phyloP scores from a whole-genome alignment of 2,113 vertebrate genomes.

The Oreotragus oreotragus region DNA sequence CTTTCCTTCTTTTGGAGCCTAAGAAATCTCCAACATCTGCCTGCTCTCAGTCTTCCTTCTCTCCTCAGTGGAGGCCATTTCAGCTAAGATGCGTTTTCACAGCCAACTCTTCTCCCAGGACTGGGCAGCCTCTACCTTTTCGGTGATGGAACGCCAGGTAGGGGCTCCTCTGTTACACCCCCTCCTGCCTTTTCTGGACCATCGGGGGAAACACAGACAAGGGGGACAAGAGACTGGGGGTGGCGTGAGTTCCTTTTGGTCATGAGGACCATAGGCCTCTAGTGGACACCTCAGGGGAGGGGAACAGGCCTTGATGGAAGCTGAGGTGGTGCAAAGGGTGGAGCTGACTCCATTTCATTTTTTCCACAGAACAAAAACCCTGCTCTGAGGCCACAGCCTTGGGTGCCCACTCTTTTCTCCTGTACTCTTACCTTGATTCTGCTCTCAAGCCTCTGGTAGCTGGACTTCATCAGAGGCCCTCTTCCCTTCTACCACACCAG shows the following conservation, averaged over 20 bases:
- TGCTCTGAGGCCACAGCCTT: slow-evolving; percentile 29
- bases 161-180: not conserved
- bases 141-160: slow-evolving; percentile 38
- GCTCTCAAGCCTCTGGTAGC: slow-evolving; percentile 42
- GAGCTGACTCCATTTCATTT: slow-evolving; percentile 45
- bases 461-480: not conserved
- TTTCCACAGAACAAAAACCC: slow-evolving; percentile 46
- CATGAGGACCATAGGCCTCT: not conserved
- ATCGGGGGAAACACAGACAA: not conserved
- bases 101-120: slow-evolving; percentile 49
- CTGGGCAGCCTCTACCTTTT: not conserved
- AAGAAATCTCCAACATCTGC: not conserved
- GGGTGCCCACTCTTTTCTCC: slow-evolving; percentile 20
- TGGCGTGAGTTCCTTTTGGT: not conserved
- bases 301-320: not conserved
- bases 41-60: not conserved
- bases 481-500: not conserved
- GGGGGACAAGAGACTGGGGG: not conserved
- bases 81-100: slow-evolving; percentile 59
- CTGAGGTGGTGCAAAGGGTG: not conserved
- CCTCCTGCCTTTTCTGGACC: not conserved
- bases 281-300: not conserved
- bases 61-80: slow-evolving; percentile 62
- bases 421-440: slow-evolving; percentile 32
- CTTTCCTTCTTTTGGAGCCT: not conserved